phyloP scores from a whole-genome alignment of 2,888 invertebrate species.

The Fragum sueziense region DNA sequence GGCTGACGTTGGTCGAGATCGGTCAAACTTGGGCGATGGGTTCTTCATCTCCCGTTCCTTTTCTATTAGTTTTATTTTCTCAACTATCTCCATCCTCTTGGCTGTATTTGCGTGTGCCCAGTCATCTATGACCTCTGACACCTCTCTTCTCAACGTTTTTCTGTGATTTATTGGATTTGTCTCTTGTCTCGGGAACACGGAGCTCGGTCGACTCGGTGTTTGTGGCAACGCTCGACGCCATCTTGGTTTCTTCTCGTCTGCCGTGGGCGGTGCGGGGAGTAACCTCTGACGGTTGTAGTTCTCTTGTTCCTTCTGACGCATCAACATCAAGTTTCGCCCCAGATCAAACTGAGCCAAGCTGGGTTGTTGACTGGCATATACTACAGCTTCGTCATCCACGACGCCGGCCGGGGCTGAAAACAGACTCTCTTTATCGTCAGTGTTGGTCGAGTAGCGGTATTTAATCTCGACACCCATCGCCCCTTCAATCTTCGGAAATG shows the following conservation, averaged over 20 bases:
- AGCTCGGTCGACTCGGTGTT: slow-evolving; percentile 36
- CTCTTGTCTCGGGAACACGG: slow-evolving; percentile 28
- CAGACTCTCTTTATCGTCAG: slow-evolving; percentile 48
- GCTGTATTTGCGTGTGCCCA: slow-evolving; percentile 35
- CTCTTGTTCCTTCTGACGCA: slow-evolving; percentile 45
- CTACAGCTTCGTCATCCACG: slow-evolving; percentile 29
- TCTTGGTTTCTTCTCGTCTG: slow-evolving; percentile 25
- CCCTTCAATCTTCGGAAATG: slow-evolving; percentile 57
- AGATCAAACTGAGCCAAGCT: slow-evolving; percentile 34
- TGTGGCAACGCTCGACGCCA: slow-evolving; percentile 45
- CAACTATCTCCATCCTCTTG: slow-evolving; percentile 30
- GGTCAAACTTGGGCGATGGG: slow-evolving; percentile 37
- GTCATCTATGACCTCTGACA: slow-evolving; percentile 31
- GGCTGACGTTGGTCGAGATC: slow-evolving; percentile 50
- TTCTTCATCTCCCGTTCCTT: slow-evolving; percentile 18
- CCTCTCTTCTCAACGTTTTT: slow-evolving; percentile 43
- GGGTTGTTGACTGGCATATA: not conserved
- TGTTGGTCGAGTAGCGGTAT: slow-evolving; percentile 26
- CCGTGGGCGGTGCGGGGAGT: slow-evolving; percentile 43
- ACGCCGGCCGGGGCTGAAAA: slow-evolving; percentile 50
- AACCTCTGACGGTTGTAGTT: slow-evolving; percentile 30
- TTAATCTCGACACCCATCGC: slow-evolving; percentile 55
- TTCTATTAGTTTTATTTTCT: slow-evolving; percentile 44
- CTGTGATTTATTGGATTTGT: slow-evolving; percentile 28
- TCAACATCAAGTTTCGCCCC: slow-evolving; percentile 48